Evolutionary conservation across 1,140 invertebrate species (phyloP).

Genomic region (Anastrepha obliqua): DNA sequence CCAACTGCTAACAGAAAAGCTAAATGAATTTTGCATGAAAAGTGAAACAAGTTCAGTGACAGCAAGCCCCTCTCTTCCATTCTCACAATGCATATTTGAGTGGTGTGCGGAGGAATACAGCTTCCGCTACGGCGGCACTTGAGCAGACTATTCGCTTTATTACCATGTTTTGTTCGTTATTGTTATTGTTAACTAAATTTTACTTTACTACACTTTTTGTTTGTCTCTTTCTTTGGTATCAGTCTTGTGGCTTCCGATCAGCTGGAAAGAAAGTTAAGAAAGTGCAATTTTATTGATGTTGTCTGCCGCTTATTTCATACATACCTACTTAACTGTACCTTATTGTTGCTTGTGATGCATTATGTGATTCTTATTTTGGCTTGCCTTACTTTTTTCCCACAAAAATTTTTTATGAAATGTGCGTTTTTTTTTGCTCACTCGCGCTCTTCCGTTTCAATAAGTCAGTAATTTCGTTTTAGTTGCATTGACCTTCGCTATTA

Average conservation of each 20-base stretch:
- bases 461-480: background rate
- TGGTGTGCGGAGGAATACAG: background rate
- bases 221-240: background rate
- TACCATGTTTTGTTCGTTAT: no score
- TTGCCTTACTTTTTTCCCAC: no score
- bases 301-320: background rate
- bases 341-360: background rate
- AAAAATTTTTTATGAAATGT: no score
- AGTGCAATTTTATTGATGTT: background rate
- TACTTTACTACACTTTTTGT: no score
- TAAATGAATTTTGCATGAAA: background rate
- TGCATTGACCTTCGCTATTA: background rate
- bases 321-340: background rate
- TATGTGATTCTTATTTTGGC: no score
- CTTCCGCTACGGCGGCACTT: background rate
- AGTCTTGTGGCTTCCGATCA: background rate
- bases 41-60: constrained; percentile 4
- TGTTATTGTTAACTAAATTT: no score
- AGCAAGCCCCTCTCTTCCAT: background rate
- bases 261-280: constrained; percentile 22
- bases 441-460: background rate
- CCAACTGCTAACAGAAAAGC: background rate
- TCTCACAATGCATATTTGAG: background rate
- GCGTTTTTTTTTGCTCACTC: background rate
- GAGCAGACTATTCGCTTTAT: no score